A percentile compares a stretch with the other conserved stretches of the same genome.
phyloP scores from a whole-genome alignment of 1,140 invertebrate genomes.

The Trachymyrmex septentrionalis region DNA sequence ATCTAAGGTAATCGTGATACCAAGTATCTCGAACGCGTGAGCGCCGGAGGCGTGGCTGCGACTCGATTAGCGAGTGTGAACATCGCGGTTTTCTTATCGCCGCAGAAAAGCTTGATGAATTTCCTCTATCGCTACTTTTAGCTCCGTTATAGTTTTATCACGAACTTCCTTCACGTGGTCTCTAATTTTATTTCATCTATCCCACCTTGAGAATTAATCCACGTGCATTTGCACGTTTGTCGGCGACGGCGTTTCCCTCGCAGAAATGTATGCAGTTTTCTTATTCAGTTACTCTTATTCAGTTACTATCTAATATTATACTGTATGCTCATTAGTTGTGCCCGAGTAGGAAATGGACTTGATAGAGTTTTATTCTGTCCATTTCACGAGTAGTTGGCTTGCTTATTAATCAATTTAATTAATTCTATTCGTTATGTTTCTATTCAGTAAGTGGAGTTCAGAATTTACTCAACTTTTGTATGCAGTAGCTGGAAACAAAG shows the following conservation, averaged over 20 bases:
- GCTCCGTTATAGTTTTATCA: constrained; percentile 43
- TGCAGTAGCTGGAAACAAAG: no score
- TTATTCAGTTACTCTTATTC: no score
- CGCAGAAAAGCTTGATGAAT: constrained; percentile 35
- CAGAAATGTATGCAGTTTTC: no score
- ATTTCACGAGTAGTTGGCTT: no score
- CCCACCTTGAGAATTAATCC: background rate
- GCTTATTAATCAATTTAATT: no score
- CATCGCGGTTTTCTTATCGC: constrained; percentile 46
- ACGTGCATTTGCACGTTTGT: background rate
- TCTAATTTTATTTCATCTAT: constrained; percentile 16
- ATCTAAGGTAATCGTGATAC: constrained; percentile 42
- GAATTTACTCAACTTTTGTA: no score
- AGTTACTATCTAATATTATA: no score
- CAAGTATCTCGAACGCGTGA: constrained; percentile 33
- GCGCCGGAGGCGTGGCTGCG: constrained; percentile 34
- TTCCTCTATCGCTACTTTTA: background rate
- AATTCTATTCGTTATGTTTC: no score
- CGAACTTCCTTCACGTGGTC: constrained; percentile 6
- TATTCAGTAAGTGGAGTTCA: no score
- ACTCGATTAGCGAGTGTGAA: constrained; percentile 61
- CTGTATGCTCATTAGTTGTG: no score
- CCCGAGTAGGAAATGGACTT: no score
- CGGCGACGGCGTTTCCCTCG: background rate
- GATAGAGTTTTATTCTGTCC: no score